Evolutionary conservation across 2,888 invertebrate genomes (phyloP).

Genomic region (Lamellibrachia columna): DNA sequence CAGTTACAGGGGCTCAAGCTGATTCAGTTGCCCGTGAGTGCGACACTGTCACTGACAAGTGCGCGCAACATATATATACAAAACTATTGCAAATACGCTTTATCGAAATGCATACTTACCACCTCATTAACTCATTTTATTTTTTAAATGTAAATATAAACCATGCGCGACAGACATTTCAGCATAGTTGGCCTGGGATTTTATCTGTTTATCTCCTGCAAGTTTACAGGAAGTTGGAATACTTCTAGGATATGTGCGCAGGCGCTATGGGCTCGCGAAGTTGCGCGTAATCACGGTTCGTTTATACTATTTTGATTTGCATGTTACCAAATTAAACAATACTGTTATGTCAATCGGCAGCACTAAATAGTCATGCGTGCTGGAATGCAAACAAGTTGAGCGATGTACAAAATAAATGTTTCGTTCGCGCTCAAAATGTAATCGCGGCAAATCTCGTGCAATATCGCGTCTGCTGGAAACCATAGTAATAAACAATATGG

Average conservation of each 20-base stretch:
- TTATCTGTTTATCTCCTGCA: not conserved
- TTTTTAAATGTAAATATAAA: not conserved
- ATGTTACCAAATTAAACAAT: not conserved
- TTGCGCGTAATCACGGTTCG: not conserved
- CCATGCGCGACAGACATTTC: not conserved
- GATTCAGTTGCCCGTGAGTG: no score
- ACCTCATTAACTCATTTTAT: not conserved
- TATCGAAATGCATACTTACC: not conserved
- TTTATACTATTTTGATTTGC: not conserved
- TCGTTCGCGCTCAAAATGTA: not conserved
- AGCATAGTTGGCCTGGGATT: not conserved
- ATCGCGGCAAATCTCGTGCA: not conserved
- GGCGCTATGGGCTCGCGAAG: not conserved
- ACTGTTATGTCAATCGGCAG: not conserved
- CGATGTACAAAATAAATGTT: not conserved
- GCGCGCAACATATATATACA: not conserved
- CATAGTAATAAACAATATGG: constrained; percentile 16
- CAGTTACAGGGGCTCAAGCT: no score
- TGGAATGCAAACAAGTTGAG: not conserved
- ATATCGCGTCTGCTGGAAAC: constrained; percentile 1
- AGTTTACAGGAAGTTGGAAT: constrained; percentile 16
- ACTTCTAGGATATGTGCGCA: not conserved
- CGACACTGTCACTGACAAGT: not conserved
- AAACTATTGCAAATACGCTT: not conserved
- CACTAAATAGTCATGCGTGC: not conserved